Evolutionary conservation across 2,888 invertebrate species (phyloP).

Genomic region (Ennomos erosarius): DNA sequence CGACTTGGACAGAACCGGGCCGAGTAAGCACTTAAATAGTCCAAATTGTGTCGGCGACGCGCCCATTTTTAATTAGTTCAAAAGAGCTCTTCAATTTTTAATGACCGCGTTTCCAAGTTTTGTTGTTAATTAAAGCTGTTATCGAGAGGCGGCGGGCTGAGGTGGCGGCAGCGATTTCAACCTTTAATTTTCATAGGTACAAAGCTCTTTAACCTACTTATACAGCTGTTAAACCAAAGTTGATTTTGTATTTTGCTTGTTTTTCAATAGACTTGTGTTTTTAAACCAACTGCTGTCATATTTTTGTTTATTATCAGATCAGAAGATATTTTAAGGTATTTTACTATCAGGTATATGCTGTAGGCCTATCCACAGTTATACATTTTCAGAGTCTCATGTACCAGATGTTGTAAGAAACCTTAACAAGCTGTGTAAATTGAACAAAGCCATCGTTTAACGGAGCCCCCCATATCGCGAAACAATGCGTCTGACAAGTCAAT

Average conservation of each 20-base stretch:
- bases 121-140: conserved; percentile 64
- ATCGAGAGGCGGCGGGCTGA: conserved; percentile 46
- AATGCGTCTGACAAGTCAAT: conserved; percentile 68
- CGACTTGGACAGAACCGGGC: conserved; percentile 74
- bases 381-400: conserved; percentile 24
- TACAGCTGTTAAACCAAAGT: conserved; percentile 29
- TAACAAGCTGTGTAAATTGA: conserved; percentile 36
- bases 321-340: no score
- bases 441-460: conserved; percentile 37
- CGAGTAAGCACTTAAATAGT: conserved; percentile 82
- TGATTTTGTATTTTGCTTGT: conserved; percentile 23
- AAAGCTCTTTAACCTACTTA: conserved; percentile 34
- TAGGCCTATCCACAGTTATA: background rate
- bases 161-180: conserved; percentile 51
- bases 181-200: conserved; percentile 54
- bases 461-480: conserved; percentile 45
- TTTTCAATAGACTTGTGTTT: conserved; percentile 19
- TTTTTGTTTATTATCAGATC: conserved; percentile 3
- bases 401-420: conserved; percentile 26
- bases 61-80: conserved; percentile 83
- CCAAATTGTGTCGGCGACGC: conserved; percentile 79
- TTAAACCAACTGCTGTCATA: conserved; percentile 16
- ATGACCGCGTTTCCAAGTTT: conserved; percentile 72
- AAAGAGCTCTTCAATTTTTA: conserved; percentile 77
- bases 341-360: no score